Evolutionary conservation across 2,113 vertebrate genomes (phyloP).

Genomic region (Rhinogobius similis): DNA sequence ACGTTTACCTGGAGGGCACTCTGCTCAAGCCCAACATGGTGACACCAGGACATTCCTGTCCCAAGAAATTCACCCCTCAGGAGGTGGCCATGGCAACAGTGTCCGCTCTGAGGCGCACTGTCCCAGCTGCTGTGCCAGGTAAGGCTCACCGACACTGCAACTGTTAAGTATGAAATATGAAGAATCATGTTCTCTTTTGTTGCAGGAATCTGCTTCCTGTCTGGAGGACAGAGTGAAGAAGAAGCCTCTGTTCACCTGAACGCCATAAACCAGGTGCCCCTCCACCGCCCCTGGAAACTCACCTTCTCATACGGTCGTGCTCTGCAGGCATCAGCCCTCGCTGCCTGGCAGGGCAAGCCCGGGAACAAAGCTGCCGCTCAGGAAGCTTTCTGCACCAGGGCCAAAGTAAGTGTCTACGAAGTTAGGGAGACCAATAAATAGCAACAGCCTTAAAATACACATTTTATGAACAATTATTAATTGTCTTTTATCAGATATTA

Average conservation of each 20-base stretch:
- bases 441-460: constrained; percentile 2
- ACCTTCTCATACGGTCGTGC: constrained; percentile 95
- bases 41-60: constrained; percentile 87
- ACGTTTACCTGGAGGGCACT: constrained; percentile 95
- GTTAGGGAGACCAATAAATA: not conserved
- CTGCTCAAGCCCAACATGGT: constrained; percentile 98
- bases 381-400: constrained; percentile 86
- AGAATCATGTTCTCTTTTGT: not conserved
- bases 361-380: constrained; percentile 89
- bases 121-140: constrained; percentile 94
- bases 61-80: constrained; percentile 89
- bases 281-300: constrained; percentile 91
- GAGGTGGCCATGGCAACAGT: constrained; percentile 92
- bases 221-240: constrained; percentile 96
- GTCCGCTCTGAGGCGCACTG: constrained; percentile 88
- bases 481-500: constrained; percentile 18
- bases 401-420: constrained; percentile 78
- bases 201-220: constrained; percentile 95
- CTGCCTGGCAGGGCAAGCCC: constrained; percentile 87
- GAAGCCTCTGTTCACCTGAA: constrained; percentile 93
- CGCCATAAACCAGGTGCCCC: constrained; percentile 90
- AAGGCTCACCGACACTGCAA: not conserved
- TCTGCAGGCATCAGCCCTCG: constrained; percentile 92
- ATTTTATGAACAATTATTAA: constrained; percentile 1
- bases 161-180: not conserved